Evolutionary conservation across 2,888 invertebrate genomes (phyloP).

Genomic region (Elgonia sp.): DNA sequence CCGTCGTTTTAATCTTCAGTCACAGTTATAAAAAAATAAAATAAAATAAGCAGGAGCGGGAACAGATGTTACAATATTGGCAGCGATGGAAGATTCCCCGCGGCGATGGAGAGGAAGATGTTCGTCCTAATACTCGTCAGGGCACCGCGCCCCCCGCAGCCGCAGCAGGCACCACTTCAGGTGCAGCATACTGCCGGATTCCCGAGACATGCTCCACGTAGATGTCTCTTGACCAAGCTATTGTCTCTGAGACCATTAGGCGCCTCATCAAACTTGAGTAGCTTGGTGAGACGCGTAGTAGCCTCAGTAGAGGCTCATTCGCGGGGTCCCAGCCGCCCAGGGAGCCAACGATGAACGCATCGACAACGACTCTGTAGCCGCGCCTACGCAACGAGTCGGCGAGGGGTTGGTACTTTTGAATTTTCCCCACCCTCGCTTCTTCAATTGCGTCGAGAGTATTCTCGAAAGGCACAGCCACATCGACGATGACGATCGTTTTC

Average conservation of each 20-base stretch:
- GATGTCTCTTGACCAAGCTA: conserved; percentile 82
- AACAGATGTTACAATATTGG: not conserved
- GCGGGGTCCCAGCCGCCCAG: conserved; percentile 68
- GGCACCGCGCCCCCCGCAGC: not conserved
- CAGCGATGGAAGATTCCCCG: too few relatives aligned
- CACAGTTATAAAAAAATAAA: too few relatives aligned
- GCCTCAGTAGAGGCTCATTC: conserved; percentile 37
- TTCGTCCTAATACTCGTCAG: too few relatives aligned
- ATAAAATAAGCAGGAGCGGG: too few relatives aligned
- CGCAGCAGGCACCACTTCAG: not conserved
- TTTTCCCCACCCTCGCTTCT: conserved; percentile 77
- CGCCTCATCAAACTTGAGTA: conserved; percentile 79
- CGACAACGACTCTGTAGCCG: conserved; percentile 61
- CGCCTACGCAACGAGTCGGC: conserved; percentile 71
- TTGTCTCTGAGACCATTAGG: conserved; percentile 80
- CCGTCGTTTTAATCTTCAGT: too few relatives aligned
- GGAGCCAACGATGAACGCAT: conserved; percentile 70
- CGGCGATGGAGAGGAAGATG: too few relatives aligned
- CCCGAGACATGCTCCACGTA: conserved; percentile 83
- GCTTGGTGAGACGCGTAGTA: conserved; percentile 50
- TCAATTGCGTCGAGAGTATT: conserved; percentile 78
- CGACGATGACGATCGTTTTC: conserved; percentile 78
- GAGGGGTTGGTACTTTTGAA: conserved; percentile 77
- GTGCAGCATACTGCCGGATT: conserved; percentile 72
- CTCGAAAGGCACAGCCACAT: conserved; percentile 83